Base-by-base conservation (phyloP, 53 echinoderm and acorn worm genomes). In the Actinopyga echinites region DNA sequence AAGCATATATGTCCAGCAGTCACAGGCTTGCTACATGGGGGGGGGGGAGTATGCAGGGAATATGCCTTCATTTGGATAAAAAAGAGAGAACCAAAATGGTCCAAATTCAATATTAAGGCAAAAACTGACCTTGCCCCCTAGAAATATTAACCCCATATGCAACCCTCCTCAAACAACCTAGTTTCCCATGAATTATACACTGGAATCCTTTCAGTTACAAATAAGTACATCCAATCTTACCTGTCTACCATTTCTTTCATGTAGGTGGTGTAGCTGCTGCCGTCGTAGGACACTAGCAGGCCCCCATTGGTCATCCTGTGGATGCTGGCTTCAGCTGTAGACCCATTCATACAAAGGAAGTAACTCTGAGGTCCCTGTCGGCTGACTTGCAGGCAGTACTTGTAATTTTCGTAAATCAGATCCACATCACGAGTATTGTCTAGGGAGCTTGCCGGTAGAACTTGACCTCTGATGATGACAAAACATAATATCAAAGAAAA, bases 221-320 rank as follows among this genome's bases (percentile, higher is more conserved):
- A 49, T 49, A 2, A 13, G 17, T 15, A 49, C 5, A 37, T 37
- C 22, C 17, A 25, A 38, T 9, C 83, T 86, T 63, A 97, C 97
- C 94, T 97, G 43, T 97, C 97, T 56, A 94, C 91, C 83, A 94
- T 90, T 57, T 97, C 97, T 86, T 97, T 97, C 85, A 97, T 79
- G 79, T 97, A 97, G 0, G 93, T 91, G 8, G 97, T 92, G 69
- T 94, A 93, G 25, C 97, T 94, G 59, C 90, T 93, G 8, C 97
- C 97, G 36, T 97, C 89, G 69, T 94, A 94, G 17, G 97, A 97
- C 44, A 97, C 87, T 28, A 97, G 80, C 29, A 97, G 69, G 5
- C 97, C 93, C 0, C 99, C 90, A 62, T 94, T 94, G 5, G 94
- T 57, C 90, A 99, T 86, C 8, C 94, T 79, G 83, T 94, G 94